Evolutionary conservation across 2,888 invertebrate species (phyloP).

Genomic region (Cistogaster globosa): DNA sequence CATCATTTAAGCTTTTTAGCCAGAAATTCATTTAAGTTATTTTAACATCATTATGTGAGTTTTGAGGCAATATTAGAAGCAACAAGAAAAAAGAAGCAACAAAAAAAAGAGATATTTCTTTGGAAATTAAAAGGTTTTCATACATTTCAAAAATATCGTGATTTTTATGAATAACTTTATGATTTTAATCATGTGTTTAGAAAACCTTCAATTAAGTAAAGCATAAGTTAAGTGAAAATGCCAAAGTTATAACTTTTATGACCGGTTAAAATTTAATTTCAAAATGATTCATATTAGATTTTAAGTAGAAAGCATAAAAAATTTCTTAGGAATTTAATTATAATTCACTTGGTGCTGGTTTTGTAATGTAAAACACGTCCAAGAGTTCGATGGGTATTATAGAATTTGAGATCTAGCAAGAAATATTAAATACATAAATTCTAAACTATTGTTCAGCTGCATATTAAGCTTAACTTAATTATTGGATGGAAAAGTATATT

Average conservation of each 20-base stretch:
- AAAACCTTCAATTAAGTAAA: constrained; percentile 34
- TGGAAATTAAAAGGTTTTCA: constrained; percentile 48
- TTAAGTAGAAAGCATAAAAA: not conserved
- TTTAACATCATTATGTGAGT: constrained; percentile 48
- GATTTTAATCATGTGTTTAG: constrained; percentile 53
- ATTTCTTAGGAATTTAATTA: too few relatives aligned
- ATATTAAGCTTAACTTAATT: too few relatives aligned
- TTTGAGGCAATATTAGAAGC: constrained; percentile 7
- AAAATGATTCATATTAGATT: constrained; percentile 21
- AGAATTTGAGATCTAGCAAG: too few relatives aligned
- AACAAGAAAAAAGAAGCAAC: too few relatives aligned
- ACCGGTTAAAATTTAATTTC: constrained; percentile 4
- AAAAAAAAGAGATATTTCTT: not conserved
- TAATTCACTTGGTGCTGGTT: too few relatives aligned
- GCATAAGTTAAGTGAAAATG: constrained; percentile 14
- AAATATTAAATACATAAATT: too few relatives aligned
- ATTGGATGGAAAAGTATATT: too few relatives aligned
- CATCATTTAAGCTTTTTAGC: constrained; percentile 20
- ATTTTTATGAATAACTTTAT: constrained; percentile 53
- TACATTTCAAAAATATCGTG: constrained; percentile 41
- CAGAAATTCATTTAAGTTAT: constrained; percentile 13
- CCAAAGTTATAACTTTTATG: constrained; percentile 7
- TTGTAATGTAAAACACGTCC: too few relatives aligned
- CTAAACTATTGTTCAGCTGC: too few relatives aligned
- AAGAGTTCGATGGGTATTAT: too few relatives aligned